Conservation (phyloP, 2,113 vertebrate species). For the Ardeotis arabs region DNA sequence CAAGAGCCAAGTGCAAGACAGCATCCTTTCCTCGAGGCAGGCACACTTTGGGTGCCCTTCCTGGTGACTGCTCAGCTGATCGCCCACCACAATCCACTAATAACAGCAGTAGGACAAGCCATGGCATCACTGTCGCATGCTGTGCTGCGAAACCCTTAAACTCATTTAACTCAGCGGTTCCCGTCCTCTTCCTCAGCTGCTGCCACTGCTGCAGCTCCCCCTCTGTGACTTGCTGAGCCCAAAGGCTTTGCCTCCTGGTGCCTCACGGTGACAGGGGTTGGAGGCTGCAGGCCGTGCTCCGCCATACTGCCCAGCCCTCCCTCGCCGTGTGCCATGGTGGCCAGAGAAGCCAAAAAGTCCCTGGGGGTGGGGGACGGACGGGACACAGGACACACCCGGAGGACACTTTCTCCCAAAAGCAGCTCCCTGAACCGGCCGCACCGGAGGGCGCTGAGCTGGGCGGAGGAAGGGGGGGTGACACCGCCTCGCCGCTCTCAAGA, state of each 20-base stretch:
- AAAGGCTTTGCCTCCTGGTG: too few relatives aligned
- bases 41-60: background rate
- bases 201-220: background rate
- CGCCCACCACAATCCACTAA: background rate
- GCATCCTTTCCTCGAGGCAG: accelerated
- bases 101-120: background rate
- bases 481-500: background rate
- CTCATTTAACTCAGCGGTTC: accelerated
- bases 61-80: background rate
- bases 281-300: background rate
- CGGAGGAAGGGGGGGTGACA: too few relatives aligned
- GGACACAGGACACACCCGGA: background rate
- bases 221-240: background rate
- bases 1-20: background rate
- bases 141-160: background rate
- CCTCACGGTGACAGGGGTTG: too few relatives aligned
- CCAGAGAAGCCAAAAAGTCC: background rate
- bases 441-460: too few relatives aligned
- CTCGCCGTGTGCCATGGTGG: accelerated
- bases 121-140: accelerated
- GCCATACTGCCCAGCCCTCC: background rate
- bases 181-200: background rate
- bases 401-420: too few relatives aligned
- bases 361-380: too few relatives aligned
- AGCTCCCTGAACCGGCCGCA: background rate